Percentiles rank a stretch among this genome's conserved stretches.
Conservation (phyloP, 2,113 vertebrate species). For the Archilochus colubris region DNA sequence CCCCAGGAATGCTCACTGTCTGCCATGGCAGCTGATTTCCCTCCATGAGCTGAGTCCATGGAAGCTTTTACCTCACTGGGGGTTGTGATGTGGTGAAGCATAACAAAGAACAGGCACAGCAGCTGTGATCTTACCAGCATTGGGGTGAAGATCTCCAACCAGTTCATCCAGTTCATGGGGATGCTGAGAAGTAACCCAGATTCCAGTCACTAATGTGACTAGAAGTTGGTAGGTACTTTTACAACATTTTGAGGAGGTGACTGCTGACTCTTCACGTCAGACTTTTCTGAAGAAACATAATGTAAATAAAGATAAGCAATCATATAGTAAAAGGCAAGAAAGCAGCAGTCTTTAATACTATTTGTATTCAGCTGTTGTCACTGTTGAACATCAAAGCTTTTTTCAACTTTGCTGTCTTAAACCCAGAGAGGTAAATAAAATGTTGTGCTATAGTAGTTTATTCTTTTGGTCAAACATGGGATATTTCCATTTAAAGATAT, state of each 20-base stretch:
- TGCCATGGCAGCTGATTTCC: neutral
- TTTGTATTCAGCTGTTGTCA: neutral
- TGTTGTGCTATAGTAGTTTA: neutral
- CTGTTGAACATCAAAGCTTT: neutral
- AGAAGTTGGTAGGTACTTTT: neutral
- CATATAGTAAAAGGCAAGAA: neutral
- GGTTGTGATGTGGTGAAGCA: neutral
- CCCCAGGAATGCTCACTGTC: neutral
- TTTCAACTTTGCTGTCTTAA: constrained; percentile 1
- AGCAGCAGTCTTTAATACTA: neutral
- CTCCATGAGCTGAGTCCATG: neutral
- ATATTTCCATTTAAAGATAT: constrained; percentile 8
- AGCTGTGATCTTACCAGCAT: neutral
- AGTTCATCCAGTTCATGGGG: neutral
- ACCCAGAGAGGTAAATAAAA: neutral
- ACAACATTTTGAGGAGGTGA: neutral
- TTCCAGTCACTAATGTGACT: neutral
- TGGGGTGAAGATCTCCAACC: neutral
- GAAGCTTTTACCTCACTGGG: neutral
- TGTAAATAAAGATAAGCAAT: neutral
- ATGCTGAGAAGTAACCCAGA: neutral
- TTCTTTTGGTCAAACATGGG: neutral
- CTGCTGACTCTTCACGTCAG: neutral
- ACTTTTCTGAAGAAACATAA: neutral
- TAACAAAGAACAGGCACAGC: neutral